Evolutionary conservation across 2,113 vertebrate species (phyloP).

Genomic region (Erinaceus europaeus): DNA sequence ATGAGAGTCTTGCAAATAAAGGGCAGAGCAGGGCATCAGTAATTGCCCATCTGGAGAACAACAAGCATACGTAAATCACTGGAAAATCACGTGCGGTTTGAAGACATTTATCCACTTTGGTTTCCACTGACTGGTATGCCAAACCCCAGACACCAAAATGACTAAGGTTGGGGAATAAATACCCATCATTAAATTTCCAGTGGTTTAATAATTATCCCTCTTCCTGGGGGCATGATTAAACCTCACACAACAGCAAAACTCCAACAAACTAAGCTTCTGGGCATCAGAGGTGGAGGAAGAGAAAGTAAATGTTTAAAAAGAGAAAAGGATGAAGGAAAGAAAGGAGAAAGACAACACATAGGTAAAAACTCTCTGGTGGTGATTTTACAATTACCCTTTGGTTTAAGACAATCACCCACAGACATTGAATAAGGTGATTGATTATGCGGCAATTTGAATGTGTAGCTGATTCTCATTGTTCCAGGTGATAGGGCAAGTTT

Average conservation of each 20-base stretch:
- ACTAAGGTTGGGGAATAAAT: slow-evolving; percentile 74
- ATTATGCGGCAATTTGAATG: background rate
- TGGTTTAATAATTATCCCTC: slow-evolving; percentile 82
- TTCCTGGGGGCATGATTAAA: slow-evolving; percentile 81
- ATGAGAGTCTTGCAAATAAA: slow-evolving; percentile 28
- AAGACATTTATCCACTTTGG: slow-evolving; percentile 62
- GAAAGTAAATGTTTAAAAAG: slow-evolving; percentile 50
- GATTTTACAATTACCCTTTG: background rate
- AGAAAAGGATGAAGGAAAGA: slow-evolving; percentile 10
- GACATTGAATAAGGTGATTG: background rate
- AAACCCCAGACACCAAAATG: slow-evolving; percentile 80
- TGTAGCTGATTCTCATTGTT: background rate
- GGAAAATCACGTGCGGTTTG: slow-evolving; percentile 71
- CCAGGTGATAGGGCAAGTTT: background rate
- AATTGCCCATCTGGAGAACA: slow-evolving; percentile 56
- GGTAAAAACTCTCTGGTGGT: background rate
- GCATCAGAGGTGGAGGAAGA: slow-evolving; percentile 69
- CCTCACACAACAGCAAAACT: slow-evolving; percentile 76
- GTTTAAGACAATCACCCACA: background rate
- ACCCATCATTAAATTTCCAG: slow-evolving; percentile 81
- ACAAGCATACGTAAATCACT: slow-evolving; percentile 62
- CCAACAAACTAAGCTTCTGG: slow-evolving; percentile 75
- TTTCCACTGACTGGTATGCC: slow-evolving; percentile 74
- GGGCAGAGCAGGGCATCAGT: slow-evolving; percentile 47
- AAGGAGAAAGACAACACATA: background rate